These are phyloP conservation scores for Echinarachnius parma DNA, from an alignment of 53 echinoderm and acorn worm genomes.

Conservation along the genomic window DNA sequence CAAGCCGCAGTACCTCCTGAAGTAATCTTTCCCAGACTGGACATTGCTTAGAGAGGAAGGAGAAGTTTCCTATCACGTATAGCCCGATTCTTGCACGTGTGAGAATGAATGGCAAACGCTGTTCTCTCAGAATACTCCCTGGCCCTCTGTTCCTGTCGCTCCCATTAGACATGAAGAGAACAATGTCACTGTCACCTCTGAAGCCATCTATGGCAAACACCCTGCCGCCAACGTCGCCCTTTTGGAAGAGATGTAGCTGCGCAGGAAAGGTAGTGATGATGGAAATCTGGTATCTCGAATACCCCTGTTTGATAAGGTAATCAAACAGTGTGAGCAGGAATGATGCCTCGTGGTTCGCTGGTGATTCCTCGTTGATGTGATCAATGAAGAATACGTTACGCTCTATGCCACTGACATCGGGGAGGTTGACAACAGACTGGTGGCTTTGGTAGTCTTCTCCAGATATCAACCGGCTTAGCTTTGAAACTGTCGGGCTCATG, in stretches of 20 bases:
- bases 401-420: slow-evolving; percentile 30
- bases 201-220: slow-evolving; percentile 52
- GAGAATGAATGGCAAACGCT: slow-evolving; percentile 43
- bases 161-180: slow-evolving; percentile 50
- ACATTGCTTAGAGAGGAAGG: slow-evolving; percentile 25
- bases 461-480: slow-evolving; percentile 52
- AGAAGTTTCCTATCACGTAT: slow-evolving; percentile 57
- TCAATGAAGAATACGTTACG: slow-evolving; percentile 54
- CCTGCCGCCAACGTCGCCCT: slow-evolving; percentile 24
- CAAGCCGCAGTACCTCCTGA: slow-evolving; percentile 2
- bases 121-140: slow-evolving; percentile 47
- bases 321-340: slow-evolving; percentile 41
- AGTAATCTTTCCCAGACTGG: slow-evolving; percentile 35
- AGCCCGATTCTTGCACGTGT: slow-evolving; percentile 58
- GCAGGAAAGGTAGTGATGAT: slow-evolving; percentile 44
- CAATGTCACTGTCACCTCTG: slow-evolving; percentile 60
- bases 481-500: slow-evolving; percentile 75
- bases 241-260: slow-evolving; percentile 45
- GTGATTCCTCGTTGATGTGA: slow-evolving; percentile 37
- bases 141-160: slow-evolving; percentile 51
- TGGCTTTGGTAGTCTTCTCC: too few species aligned
- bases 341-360: slow-evolving; percentile 48
- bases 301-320: slow-evolving; percentile 57
- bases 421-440: slow-evolving; percentile 35
- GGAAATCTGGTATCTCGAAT: slow-evolving; percentile 42